phyloP scores from a whole-genome alignment of 2,888 invertebrate species.

The Merodon equestris region DNA sequence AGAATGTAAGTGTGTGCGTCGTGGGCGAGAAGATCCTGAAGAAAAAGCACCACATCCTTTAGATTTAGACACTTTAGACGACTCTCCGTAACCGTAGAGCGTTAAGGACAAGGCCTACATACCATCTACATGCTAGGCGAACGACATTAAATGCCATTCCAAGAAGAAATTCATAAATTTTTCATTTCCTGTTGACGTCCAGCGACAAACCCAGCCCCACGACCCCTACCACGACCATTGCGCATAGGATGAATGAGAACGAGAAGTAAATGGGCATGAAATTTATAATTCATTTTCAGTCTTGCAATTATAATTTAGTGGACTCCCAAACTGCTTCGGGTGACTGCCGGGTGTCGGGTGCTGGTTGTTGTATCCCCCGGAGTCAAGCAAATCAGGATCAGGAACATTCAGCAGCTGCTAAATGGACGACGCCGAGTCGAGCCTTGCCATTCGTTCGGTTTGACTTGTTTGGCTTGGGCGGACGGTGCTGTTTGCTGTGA shows the following conservation, averaged over 20 bases:
- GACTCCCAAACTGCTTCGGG: constrained; percentile 45
- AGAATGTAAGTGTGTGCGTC: neutral
- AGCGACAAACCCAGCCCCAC: constrained; percentile 60
- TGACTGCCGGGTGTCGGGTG: constrained; percentile 1
- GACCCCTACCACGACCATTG: constrained; percentile 13
- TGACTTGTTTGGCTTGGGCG: too few relatives aligned
- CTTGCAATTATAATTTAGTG: constrained; percentile 69
- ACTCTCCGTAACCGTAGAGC: constrained; percentile 4
- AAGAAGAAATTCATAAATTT: constrained; percentile 68
- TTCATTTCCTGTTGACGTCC: constrained; percentile 69
- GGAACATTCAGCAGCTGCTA: constrained; percentile 57
- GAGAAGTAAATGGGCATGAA: constrained; percentile 68
- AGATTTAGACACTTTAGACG: constrained; percentile 14
- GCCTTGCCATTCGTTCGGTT: too few relatives aligned
- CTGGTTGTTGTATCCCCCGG: constrained; percentile 36
- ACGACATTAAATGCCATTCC: constrained; percentile 65
- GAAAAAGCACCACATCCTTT: constrained; percentile 64
- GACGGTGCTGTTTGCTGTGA: constrained; percentile 50
- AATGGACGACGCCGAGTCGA: constrained; percentile 25
- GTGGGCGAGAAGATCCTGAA: constrained; percentile 40
- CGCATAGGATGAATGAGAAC: too few relatives aligned
- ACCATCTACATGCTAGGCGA: constrained; percentile 17
- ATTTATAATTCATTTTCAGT: constrained; percentile 69
- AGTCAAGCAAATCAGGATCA: constrained; percentile 60
- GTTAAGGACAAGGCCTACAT: constrained; percentile 43